Percentiles rank a stretch among this genome's conserved stretches.
These are phyloP conservation scores for Gastrophryne carolinensis DNA, from an alignment of 2,797 vertebrate species.

Conservation along the genomic window DNA sequence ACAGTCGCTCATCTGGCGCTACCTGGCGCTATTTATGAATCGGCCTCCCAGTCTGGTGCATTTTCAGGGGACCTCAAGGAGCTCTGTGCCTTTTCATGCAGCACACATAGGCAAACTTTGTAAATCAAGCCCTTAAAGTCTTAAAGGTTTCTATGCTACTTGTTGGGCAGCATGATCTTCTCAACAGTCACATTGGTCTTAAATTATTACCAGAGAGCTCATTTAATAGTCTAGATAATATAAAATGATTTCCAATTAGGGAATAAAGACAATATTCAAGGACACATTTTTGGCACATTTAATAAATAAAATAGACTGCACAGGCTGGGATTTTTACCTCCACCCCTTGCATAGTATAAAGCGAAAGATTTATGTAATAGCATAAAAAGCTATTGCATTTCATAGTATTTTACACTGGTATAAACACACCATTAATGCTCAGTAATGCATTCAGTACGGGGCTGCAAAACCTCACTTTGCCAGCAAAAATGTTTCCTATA, in stretches of 20 bases:
- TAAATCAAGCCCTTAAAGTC: too few species aligned
- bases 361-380: conserved; percentile 25
- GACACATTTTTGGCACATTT: background rate
- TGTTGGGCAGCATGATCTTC: too few species aligned
- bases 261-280: background rate
- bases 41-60: too few species aligned
- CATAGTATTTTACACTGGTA: conserved; percentile 29
- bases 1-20: too few species aligned
- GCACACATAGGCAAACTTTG: too few species aligned
- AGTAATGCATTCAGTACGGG: conserved; percentile 1
- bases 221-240: background rate
- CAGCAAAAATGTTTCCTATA: background rate
- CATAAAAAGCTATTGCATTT: conserved; percentile 33
- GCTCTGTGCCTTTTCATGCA: too few species aligned
- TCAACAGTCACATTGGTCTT: too few species aligned
- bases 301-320: background rate
- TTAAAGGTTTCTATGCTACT: too few species aligned
- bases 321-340: conserved; percentile 8
- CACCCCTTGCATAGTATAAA: conserved; percentile 11
- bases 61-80: too few species aligned
- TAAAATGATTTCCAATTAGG: background rate
- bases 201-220: too few species aligned
- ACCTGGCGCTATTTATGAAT: too few species aligned
- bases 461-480: background rate
- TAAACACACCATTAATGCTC: conserved; percentile 30